Base-by-base conservation (phyloP, 2,797 vertebrate genomes). In the Orientallactaga sibirica region DNA sequence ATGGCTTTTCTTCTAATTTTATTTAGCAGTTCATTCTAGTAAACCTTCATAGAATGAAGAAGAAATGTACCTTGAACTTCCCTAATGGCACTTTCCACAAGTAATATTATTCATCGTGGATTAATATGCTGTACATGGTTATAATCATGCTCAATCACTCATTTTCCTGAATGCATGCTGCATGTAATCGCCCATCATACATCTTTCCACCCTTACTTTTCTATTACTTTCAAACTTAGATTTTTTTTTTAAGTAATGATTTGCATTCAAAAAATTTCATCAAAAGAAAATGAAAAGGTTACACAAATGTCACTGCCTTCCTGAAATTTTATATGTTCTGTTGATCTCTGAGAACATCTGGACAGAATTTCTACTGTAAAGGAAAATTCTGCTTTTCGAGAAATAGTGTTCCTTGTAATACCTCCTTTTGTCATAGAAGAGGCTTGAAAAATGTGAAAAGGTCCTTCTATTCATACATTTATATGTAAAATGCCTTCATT, bases 251-350 rank as follows among this genome's bases (percentile, higher is more conserved):
- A 95, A 90, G 61, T 68, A 88, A 89, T 96, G 66, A 87, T 82
- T 91, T 94, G n/a, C 90, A 96, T 91, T 95, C 43, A 70, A 85
- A 88, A 77, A 91, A 55, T 64, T 73, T 73, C 37, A 92, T 78
- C 27, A 78, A 95, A 92, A 85, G 67, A 95, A 97, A 95, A 90
- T 86, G 75, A 85, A 96, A 97, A 95, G 84, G 89, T 96, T 97
- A 91, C 16, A 92, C 88, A 95, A 97, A 96, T 95, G 81, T 96
- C 90, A 95, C 22, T 85, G 74, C 86, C 81, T 96, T 66, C 33
- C 88, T 87, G 75, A 0, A 88, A 96, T 96, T 94, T 92, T 90
- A 83, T 11, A 80, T 19, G 68, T 14, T 87, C 94, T 92, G 64
- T 67, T 87, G 83, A 96, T 92, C 70, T 93, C 68, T 85, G 67